These are phyloP conservation scores for Bettongia penicillata DNA, from an alignment of 2,113 vertebrate genomes.

Conservation along the genomic window DNA sequence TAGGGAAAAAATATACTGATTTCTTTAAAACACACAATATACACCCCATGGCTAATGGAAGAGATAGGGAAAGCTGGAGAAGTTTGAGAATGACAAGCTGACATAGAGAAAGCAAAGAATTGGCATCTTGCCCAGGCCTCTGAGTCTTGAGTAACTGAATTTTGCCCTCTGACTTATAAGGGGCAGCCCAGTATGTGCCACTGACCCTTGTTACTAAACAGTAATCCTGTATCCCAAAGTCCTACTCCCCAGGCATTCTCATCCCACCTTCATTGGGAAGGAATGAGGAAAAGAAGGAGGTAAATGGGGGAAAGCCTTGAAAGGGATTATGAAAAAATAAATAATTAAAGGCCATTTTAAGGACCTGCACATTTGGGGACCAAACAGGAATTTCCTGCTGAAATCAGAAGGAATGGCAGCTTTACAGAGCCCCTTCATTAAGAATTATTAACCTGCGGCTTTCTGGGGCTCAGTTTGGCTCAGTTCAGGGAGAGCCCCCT, in stretches of 20 bases:
- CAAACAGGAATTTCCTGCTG: conserved; percentile 63
- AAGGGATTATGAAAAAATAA: neutral
- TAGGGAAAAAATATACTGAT: neutral
- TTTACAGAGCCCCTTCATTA: conserved; percentile 70
- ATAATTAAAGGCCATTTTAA: conserved; percentile 26
- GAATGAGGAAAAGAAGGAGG: neutral
- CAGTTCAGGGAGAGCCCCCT: conserved; percentile 70
- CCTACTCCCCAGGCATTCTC: neutral
- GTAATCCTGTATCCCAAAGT: neutral
- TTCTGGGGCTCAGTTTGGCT: conserved; percentile 56
- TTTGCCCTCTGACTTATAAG: neutral
- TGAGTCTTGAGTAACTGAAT: neutral
- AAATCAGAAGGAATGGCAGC: conserved; percentile 65
- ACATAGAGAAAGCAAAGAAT: neutral
- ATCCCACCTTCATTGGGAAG: neutral
- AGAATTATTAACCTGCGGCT: conserved; percentile 72
- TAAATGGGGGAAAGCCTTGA: neutral
- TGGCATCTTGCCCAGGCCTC: neutral
- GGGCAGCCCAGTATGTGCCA: neutral
- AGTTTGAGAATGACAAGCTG: neutral
- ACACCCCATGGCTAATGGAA: neutral
- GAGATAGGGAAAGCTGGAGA: neutral
- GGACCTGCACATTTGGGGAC: conserved; percentile 49
- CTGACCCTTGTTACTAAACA: neutral
- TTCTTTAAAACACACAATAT: neutral